A percentile compares a stretch with the other conserved stretches of the same genome.
Evolutionary conservation across 2,113 vertebrate genomes (phyloP).

Genomic region (Uria aalge): DNA sequence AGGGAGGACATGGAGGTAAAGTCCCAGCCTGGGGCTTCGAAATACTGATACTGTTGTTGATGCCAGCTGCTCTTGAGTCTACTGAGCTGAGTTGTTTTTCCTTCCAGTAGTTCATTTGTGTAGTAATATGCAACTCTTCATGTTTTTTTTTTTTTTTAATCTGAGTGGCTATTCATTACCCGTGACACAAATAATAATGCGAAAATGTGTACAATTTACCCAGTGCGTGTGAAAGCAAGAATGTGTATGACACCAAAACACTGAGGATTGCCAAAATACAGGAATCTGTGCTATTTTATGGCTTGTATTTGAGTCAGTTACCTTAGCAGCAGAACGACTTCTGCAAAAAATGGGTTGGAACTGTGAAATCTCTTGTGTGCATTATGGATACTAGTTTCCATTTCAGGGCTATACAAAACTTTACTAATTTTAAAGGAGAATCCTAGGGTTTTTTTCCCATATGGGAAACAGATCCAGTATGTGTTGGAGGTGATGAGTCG

Average conservation of each 20-base stretch:
- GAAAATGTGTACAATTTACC: background rate
- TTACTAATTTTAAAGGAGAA: background rate
- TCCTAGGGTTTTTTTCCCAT: background rate
- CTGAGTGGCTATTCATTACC: background rate
- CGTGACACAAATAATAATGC: background rate
- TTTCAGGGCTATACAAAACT: background rate
- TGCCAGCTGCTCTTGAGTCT: background rate
- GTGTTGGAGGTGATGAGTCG: background rate
- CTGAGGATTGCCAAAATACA: background rate
- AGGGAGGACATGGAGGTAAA: background rate
- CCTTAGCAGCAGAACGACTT: background rate
- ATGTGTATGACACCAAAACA: background rate
- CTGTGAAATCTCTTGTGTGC: background rate
- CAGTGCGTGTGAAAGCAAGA: background rate
- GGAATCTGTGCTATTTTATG: background rate
- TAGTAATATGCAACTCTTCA: background rate
- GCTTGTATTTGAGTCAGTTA: background rate
- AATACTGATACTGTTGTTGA: background rate
- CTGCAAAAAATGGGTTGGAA: background rate
- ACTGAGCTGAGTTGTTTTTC: background rate
- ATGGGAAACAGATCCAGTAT: background rate
- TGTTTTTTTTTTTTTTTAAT: background rate
- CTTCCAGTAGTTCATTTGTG: background rate
- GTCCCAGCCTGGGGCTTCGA: background rate
- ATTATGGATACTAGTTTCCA: background rate